Evolutionary conservation across 2,888 invertebrate species (phyloP), one percentile per base, ranked within the genome.

Genomic region (Parelbella ahira): DNA sequence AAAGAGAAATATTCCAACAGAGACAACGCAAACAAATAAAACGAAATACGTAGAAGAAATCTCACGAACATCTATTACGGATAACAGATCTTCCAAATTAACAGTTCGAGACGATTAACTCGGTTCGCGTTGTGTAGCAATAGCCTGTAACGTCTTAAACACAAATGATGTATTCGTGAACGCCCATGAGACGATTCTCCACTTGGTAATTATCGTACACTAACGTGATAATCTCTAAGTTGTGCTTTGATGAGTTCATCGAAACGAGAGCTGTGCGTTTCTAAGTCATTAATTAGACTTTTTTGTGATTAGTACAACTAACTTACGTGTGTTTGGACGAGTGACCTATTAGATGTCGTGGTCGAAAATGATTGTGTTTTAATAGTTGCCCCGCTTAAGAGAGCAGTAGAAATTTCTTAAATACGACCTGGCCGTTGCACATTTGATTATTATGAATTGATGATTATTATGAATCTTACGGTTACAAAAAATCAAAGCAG

Each of bases 181-280:
- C 84, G 86, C 84, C 86, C 82, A 74, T 75, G 20, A 53, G 61
- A 67, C 61, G 69, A 63, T 58, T 64, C 39, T 30, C 20, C 27
- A 20, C 25, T 39, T 53, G 63, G 72, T 83, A 83, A 84, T 84
- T 84, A 84, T 81, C 78, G 68, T 60, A 52, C 54, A 58, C 73
- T 81, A 81, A 82, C 79, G 76, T 78, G 74, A 74, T 79, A 75
- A 78, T 74, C 66, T 74, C 61, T 66, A 81, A 71, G 70, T 68
- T 72, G 62, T 67, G 60, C 63, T 74, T 69, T 84, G 83, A 84
- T 77, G 84, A 75, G 82, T 82, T 81, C 76, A 83, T 83, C 67
- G 64, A 56, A 68, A 66, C 51, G 55, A 57, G 57, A 56, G 55
- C 49, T 49, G 44, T 62, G 34, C 18, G 28, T 58, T 64, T 63